These are phyloP conservation scores for Hydrocynus forskahlii DNA, from an alignment of 2,797 vertebrate species.

Conservation along the genomic window DNA sequence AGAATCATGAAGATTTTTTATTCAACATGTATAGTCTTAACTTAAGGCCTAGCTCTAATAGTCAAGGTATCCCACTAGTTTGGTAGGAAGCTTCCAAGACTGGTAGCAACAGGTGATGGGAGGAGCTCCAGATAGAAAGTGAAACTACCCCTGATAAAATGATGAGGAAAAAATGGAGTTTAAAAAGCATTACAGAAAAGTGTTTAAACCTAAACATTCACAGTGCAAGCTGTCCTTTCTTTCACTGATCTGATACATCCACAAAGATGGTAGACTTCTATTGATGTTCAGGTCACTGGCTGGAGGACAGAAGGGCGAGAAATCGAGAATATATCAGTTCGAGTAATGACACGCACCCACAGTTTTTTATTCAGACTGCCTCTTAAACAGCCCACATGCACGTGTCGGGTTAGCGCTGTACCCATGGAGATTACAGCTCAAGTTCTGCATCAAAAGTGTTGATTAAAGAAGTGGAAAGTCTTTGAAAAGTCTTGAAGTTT, in stretches of 20 bases:
- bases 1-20: too few species aligned
- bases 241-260: neutral
- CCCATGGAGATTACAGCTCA: neutral
- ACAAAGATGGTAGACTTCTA: neutral
- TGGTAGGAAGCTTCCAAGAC: too few species aligned
- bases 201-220: too few species aligned
- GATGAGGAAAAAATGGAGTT: too few species aligned
- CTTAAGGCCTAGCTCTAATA: too few species aligned
- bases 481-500: conserved; percentile 24
- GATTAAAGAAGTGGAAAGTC: conserved; percentile 11
- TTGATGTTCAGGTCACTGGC: neutral
- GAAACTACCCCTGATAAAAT: too few species aligned
- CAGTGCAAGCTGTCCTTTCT: too few species aligned
- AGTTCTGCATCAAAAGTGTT: neutral
- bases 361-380: neutral
- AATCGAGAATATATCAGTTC: neutral
- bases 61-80: too few species aligned
- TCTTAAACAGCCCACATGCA: neutral
- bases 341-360: neutral
- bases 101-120: too few species aligned
- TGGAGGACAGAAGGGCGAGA: neutral
- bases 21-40: too few species aligned
- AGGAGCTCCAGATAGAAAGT: too few species aligned
- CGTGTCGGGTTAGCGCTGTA: neutral
- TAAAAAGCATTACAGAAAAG: too few species aligned